Base-by-base conservation (phyloP, 2,797 vertebrate species). In the Phalanger gymnotis region DNA sequence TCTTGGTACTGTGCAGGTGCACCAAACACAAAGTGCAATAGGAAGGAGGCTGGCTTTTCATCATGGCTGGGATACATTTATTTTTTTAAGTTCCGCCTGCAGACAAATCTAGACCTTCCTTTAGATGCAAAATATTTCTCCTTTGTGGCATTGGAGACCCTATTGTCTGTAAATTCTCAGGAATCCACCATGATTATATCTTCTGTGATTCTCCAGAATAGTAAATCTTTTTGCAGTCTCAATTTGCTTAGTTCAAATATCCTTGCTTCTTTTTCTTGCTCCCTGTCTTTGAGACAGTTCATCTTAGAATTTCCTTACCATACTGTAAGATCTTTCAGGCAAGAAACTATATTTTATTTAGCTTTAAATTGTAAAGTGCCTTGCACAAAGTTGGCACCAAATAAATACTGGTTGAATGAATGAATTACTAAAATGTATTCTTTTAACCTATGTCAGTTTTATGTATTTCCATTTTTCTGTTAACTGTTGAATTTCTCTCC, bases 221-320 rank as follows among this genome's bases (percentile, higher is more conserved):
- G n/a, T 57, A 92, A 56, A 53, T n/a, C 10, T 73, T 5, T 96
- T 81, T 91, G n/a, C 27, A 91, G 27, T 97, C 56, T 95, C 93
- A 89, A 96, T 61, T 95, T 92, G 51, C 94, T 95, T 95, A 92
- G 92, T 3, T 34, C 93, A 81, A 89, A 90, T 90, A 91, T 89
- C 90, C 91, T 92, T 96, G 53, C 58, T n/a, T 95, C 87, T 97
- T 96, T 96, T 53, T 95, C 52, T 96, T 94, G 22, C 19, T 90
- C 1, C 95, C 91, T 96, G 47, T 93, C 54, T 96, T 95, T 94
- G 81, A 90, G 9, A n/a, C 93, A 92, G 58, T n/a, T 22, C 56
- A 89, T 96, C 95, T 97, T 51, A 95, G 89, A 47, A 91, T 91
- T 95, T 56, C 52, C 22, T 87, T 47, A 51, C 10, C 25, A 27